phyloP scores from a whole-genome alignment of 2,888 invertebrate species.

The Pristionchus mayeri region DNA sequence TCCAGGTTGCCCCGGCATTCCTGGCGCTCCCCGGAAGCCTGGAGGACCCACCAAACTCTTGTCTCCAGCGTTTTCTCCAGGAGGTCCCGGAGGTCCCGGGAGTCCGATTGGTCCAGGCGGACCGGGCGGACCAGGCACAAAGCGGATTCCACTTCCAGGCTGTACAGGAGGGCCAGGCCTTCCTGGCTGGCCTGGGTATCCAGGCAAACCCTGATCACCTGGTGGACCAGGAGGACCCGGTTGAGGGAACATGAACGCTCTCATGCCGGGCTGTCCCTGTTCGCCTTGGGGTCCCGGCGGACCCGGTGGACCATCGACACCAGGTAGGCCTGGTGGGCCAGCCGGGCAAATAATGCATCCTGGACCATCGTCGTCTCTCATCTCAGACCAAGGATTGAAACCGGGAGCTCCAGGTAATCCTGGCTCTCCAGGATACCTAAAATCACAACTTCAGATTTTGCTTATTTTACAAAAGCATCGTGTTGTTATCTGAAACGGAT shows the following conservation, averaged over 20 bases:
- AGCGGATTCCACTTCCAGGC: background rate
- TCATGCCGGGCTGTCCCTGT: constrained; percentile 50
- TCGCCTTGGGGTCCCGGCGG: constrained; percentile 59
- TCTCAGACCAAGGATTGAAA: background rate
- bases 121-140: constrained; percentile 49
- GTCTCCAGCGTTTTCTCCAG: constrained; percentile 34
- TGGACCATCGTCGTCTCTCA: constrained; percentile 23
- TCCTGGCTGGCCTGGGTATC: constrained; percentile 47
- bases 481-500: too few species aligned
- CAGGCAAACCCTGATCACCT: constrained; percentile 56
- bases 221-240: constrained; percentile 58
- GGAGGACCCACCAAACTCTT: constrained; percentile 47
- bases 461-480: too few species aligned
- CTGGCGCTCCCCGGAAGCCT: constrained; percentile 40
- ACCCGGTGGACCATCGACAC: constrained; percentile 57
- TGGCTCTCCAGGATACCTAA: constrained; percentile 36
- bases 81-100: constrained; percentile 39
- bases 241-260: constrained; percentile 14
- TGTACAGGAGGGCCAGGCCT: constrained; percentile 3
- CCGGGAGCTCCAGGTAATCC: constrained; percentile 36
- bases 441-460: too few species aligned
- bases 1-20: constrained; percentile 50
- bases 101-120: constrained; percentile 46
- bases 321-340: constrained; percentile 59
- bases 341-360: constrained; percentile 61